Percentiles rank a stretch among this genome's conserved stretches.
phyloP scores from a whole-genome alignment of 1,140 invertebrate genomes.

The Calycopis cecrops region DNA sequence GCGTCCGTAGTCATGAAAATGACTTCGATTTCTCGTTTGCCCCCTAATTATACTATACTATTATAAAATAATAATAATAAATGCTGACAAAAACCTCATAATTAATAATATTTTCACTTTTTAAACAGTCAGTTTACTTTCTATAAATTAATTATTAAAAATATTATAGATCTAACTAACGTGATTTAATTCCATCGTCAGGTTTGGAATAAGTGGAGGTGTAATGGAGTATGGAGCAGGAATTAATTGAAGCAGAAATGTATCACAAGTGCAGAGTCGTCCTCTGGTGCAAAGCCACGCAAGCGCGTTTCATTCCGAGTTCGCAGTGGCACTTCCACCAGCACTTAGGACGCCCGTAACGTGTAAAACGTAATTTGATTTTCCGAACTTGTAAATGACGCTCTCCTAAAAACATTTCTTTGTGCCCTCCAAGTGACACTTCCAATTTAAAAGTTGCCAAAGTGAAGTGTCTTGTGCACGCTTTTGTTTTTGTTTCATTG shows the following conservation, averaged over 20 bases:
- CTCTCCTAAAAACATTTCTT: not conserved
- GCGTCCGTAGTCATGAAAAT: too few relatives aligned
- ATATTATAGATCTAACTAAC: conserved; percentile 22
- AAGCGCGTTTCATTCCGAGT: conserved; percentile 48
- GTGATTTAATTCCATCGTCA: conserved; percentile 17
- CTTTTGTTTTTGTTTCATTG: conserved; percentile 4
- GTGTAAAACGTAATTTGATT: conserved; percentile 10
- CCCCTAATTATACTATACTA: too few relatives aligned
- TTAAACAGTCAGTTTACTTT: too few relatives aligned
- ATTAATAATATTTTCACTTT: too few relatives aligned
- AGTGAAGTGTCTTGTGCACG: conserved; percentile 16
- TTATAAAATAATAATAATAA: too few relatives aligned
- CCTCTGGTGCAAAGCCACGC: conserved; percentile 55
- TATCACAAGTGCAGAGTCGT: conserved; percentile 56
- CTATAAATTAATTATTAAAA: conserved; percentile 1
- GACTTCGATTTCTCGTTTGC: too few relatives aligned
- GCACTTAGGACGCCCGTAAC: conserved; percentile 43
- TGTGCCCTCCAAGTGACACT: conserved; percentile 19
- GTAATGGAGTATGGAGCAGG: conserved; percentile 60
- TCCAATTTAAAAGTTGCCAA: conserved; percentile 20
- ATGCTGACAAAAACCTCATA: too few relatives aligned
- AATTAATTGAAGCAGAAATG: conserved; percentile 69
- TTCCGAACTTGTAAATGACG: conserved; percentile 14
- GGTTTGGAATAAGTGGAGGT: conserved; percentile 30
- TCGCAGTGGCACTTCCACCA: conserved; percentile 50